Evolutionary conservation across 2,888 invertebrate species (phyloP).

Genomic region (Orthonevra nobilis): DNA sequence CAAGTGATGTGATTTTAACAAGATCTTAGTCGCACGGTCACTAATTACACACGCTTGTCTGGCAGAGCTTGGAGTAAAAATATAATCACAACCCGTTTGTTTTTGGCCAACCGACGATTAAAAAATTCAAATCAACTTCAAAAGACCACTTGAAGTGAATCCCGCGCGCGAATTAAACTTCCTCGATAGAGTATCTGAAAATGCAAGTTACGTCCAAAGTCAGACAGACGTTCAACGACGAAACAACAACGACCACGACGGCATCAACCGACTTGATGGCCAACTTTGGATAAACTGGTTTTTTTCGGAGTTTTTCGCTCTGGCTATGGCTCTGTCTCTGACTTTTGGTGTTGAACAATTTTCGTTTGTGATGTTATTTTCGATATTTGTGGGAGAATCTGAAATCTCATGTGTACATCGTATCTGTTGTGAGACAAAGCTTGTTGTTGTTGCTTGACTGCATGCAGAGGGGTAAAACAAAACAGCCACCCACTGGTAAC

Average conservation of each 20-base stretch:
- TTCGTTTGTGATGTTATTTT: constrained; percentile 52
- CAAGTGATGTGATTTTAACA: no score
- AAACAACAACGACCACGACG: constrained; percentile 37
- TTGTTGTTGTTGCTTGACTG: constrained; percentile 35
- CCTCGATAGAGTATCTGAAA: constrained; percentile 50
- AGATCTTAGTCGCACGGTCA: no score
- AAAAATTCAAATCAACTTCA: constrained; percentile 6
- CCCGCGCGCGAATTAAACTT: constrained; percentile 46
- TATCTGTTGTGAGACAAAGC: constrained; percentile 49
- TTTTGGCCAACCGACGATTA: constrained; percentile 14
- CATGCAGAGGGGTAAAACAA: not conserved
- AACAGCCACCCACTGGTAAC: not conserved
- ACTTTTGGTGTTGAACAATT: constrained; percentile 1
- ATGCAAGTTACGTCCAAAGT: constrained; percentile 44
- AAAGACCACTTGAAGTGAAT: constrained; percentile 19
- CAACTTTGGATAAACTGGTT: constrained; percentile 80
- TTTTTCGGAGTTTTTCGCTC: constrained; percentile 73
- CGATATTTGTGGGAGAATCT: constrained; percentile 33
- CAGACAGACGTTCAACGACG: no score
- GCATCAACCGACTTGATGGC: constrained; percentile 77
- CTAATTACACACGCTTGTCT: constrained; percentile 11
- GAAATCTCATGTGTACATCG: constrained; percentile 39
- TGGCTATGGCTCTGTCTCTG: not conserved
- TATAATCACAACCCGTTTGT: constrained; percentile 18
- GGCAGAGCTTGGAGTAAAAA: not conserved